phyloP scores from a whole-genome alignment of 2,797 vertebrate genomes.

The Poecilia picta region DNA sequence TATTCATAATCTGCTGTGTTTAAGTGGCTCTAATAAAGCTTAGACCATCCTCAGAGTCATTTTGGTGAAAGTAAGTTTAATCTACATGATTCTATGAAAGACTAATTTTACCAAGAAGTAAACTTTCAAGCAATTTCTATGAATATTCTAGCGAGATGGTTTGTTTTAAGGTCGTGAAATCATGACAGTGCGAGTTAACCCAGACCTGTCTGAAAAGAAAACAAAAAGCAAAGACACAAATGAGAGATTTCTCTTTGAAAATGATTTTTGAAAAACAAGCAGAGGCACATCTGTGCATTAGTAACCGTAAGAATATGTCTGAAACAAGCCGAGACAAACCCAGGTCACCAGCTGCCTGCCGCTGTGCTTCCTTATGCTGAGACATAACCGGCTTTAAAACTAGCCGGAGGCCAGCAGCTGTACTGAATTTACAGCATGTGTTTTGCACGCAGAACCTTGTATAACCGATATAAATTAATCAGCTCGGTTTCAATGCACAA shows the following conservation, averaged over 20 bases:
- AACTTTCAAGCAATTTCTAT: neutral
- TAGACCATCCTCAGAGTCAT: neutral
- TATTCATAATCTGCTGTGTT: neutral
- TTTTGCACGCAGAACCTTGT: constrained; percentile 6
- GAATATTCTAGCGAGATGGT: neutral
- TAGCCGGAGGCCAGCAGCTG: constrained; percentile 27
- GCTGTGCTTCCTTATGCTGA: constrained; percentile 41
- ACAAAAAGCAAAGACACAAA: constrained; percentile 5
- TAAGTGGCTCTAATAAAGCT: neutral
- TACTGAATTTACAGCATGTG: no score
- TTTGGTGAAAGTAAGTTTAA: neutral
- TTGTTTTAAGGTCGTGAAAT: neutral
- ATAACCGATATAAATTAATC: neutral
- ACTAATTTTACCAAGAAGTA: neutral
- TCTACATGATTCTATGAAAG: neutral
- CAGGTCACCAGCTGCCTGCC: constrained; percentile 11
- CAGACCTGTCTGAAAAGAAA: neutral
- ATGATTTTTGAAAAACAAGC: neutral
- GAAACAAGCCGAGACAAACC: constrained; percentile 49
- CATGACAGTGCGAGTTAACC: neutral
- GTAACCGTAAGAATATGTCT: constrained; percentile 25
- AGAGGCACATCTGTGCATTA: constrained; percentile 7
- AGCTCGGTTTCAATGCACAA: neutral
- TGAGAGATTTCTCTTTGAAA: constrained; percentile 42
- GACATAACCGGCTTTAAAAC: neutral